A percentile compares a stretch with the other conserved stretches of the same genome.
These are phyloP conservation scores for Aphis craccivora DNA, from an alignment of 1,140 invertebrate genomes.

Conservation along the genomic window DNA sequence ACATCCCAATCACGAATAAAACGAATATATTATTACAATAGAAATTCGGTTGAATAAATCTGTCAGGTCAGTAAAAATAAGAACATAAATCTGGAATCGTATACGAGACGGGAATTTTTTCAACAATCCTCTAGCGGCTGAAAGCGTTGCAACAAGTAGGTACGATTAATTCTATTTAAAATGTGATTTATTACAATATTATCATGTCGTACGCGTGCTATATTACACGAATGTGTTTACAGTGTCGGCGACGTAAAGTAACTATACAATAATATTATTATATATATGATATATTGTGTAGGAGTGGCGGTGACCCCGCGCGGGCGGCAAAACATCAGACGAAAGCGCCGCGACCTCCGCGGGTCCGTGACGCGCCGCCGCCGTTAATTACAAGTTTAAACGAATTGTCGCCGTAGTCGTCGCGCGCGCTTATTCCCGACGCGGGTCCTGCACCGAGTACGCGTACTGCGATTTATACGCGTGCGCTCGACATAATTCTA, in stretches of 20 bases:
- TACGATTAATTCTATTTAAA: neutral
- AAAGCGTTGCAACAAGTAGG: neutral
- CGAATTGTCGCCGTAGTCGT: neutral
- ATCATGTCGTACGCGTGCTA: neutral
- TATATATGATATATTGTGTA: neutral
- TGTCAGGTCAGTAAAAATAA: neutral
- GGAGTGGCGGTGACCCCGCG: neutral
- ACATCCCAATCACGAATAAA: neutral
- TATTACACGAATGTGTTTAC: neutral
- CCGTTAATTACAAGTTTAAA: conserved; percentile 3
- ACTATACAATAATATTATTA: neutral
- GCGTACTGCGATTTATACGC: neutral
- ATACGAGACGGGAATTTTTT: neutral
- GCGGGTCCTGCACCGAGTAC: neutral
- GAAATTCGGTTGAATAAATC: neutral
- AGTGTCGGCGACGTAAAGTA: neutral
- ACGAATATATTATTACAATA: neutral
- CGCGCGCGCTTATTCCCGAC: neutral
- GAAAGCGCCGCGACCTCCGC: neutral
- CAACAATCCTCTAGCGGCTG: neutral
- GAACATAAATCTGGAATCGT: neutral
- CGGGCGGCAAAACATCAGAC: neutral
- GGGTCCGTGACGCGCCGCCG: neutral
- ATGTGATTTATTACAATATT: conserved; percentile 2
- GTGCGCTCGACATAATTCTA: neutral